These are phyloP conservation scores for Boloria selene DNA, from an alignment of 2,888 invertebrate genomes.

Conservation along the genomic window DNA sequence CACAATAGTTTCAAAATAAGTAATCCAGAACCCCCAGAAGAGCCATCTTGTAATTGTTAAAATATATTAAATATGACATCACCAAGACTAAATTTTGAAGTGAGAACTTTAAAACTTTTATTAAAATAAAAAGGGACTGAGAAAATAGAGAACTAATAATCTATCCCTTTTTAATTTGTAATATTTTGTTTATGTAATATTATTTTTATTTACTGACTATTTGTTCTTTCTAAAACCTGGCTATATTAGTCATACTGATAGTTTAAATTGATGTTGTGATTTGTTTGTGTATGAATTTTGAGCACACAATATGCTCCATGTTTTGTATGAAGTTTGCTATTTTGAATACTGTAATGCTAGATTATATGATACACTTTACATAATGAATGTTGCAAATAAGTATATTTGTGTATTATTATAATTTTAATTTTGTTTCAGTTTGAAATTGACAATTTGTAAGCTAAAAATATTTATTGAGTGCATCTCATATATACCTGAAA, in stretches of 20 bases:
- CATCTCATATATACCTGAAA: too few species aligned
- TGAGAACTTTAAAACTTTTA: background rate
- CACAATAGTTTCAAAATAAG: constrained; percentile 89
- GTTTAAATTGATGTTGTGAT: constrained; percentile 6
- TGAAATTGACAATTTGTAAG: too few species aligned
- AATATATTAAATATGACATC: background rate
- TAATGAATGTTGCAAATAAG: too few species aligned
- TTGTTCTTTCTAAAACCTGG: constrained; percentile 1
- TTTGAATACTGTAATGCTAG: constrained; percentile 6
- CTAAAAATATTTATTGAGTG: too few species aligned
- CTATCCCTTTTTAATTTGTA: background rate
- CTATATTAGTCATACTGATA: constrained; percentile 19
- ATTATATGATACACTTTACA: background rate
- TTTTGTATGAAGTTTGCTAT: constrained; percentile 3
- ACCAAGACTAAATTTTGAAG: constrained; percentile 1
- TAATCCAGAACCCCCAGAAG: constrained; percentile 82
- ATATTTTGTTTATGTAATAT: background rate
- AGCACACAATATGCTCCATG: constrained; percentile 5
- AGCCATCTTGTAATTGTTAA: constrained; percentile 76
- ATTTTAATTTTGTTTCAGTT: too few species aligned
- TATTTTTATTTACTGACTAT: background rate
- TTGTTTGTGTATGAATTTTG: constrained; percentile 4
- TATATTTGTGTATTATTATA: too few species aligned
- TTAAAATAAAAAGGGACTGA: background rate
- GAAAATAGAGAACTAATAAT: background rate